Evolutionary conservation across 2,797 vertebrate species (phyloP), one percentile per base, ranked within the genome.

Genomic region (Gadopsis marmoratus): DNA sequence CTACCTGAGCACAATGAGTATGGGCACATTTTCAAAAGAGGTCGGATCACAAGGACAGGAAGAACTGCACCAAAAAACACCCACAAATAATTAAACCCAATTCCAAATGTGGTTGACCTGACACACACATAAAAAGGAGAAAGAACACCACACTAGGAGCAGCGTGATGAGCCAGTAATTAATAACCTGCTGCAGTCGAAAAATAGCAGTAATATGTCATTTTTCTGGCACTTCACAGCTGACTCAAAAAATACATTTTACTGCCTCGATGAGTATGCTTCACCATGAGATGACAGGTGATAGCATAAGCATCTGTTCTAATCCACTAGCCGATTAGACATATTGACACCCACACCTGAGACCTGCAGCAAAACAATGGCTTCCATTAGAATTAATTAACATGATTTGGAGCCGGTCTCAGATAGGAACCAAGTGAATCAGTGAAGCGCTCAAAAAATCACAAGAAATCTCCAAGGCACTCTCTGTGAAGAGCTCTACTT

Each of bases 211-310:
- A 12, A 43, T 67, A 4, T 11, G 5, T 66, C 10, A 2, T 65
- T 45, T 53, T 60, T 9, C 26, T 13, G 19, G 26, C 43, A 11
- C 17, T 7, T 31, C 23, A 35, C 45, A 45, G 7, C 4, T 11
- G 51, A 51, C 67, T 71, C 12, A 58, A 55, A 47, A 60, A 19
- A 26, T 17, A 51, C 45, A 5, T 45, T 51, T 51, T 26, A 35
- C 11, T 10, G 13, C 41, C 17, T 51, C 2, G 17, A 37, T 37
- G 31, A 59, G 43, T 37, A 7, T 68, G 55, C 54, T 47, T 58
- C 41, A 51, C 37, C 70, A 17, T 67, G 31, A 56, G 50, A 68
- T 55, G 23, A 13, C 37, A 60, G 19, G 39, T 45, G 17, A 55
- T 12, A 33, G 19, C 23, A n/a, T 14, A 26, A 13, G 23, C 50